Evolutionary conservation across 2,888 invertebrate genomes (phyloP).

Genomic region (Calameuta idolon): DNA sequence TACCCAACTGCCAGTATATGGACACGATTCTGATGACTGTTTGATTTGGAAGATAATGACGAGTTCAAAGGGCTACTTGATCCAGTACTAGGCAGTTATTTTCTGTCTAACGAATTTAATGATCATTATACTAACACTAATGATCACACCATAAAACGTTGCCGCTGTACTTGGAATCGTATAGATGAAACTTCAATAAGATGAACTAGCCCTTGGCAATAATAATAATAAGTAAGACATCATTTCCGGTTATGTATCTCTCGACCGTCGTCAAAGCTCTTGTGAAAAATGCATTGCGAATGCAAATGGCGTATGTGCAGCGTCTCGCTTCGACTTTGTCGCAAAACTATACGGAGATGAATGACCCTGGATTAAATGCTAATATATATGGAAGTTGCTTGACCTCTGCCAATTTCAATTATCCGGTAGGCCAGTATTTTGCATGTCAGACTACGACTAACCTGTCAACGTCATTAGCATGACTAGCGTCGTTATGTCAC

Average conservation of each 20-base stretch:
- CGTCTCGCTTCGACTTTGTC: not conserved
- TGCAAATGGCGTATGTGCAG: not conserved
- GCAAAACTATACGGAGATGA: not conserved
- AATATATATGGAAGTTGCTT: not conserved
- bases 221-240: constrained; percentile 35
- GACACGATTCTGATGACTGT: not conserved
- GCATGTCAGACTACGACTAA: not conserved
- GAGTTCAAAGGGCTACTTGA: constrained; percentile 10
- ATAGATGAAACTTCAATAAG: constrained; percentile 37
- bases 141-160: constrained; percentile 54
- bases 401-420: not conserved
- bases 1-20: not conserved
- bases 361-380: not conserved
- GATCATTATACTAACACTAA: constrained; percentile 49
- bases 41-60: not conserved
- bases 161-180: constrained; percentile 47
- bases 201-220: constrained; percentile 35
- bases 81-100: constrained; percentile 1
- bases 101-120: constrained; percentile 34
- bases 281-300: not conserved
- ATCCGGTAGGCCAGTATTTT: not conserved
- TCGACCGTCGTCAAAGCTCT: not conserved
- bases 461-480: not conserved
- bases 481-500: not conserved
- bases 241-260: constrained; percentile 41